These are phyloP conservation scores for Noctilio leporinus DNA, from an alignment of 2,113 vertebrate species.

Conservation along the genomic window DNA sequence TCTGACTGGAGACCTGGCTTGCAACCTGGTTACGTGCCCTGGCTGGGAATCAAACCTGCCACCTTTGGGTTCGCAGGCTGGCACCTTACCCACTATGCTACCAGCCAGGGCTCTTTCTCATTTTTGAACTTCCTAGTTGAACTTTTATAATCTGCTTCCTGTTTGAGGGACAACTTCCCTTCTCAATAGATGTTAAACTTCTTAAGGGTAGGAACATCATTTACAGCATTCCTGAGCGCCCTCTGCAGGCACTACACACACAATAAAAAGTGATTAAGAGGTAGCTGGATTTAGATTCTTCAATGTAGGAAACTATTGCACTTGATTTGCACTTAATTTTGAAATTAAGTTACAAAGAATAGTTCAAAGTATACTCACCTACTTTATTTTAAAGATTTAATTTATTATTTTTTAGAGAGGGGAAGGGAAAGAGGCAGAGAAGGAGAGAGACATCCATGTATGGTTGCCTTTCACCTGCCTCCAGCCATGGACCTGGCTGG, in stretches of 20 bases:
- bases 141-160: background rate
- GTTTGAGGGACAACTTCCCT: background rate
- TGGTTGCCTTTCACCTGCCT: too few species aligned
- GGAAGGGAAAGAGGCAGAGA: too few species aligned
- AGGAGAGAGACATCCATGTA: too few species aligned
- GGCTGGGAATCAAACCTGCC: too few species aligned
- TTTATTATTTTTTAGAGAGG: too few species aligned
- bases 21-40: too few species aligned
- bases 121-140: slow-evolving; percentile 2
- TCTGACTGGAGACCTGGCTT: too few species aligned
- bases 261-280: background rate
- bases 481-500: too few species aligned
- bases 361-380: background rate
- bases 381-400: too few species aligned
- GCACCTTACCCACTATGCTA: too few species aligned
- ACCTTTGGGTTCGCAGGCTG: too few species aligned
- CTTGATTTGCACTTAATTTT: background rate
- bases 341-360: background rate
- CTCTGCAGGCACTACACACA: background rate
- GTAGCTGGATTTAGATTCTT: background rate
- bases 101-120: too few species aligned
- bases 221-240: background rate
- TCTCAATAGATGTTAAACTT: background rate
- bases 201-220: background rate
- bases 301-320: background rate